These are phyloP conservation scores for Noctua comes DNA, from an alignment of 2,888 invertebrate species.

Conservation along the genomic window DNA sequence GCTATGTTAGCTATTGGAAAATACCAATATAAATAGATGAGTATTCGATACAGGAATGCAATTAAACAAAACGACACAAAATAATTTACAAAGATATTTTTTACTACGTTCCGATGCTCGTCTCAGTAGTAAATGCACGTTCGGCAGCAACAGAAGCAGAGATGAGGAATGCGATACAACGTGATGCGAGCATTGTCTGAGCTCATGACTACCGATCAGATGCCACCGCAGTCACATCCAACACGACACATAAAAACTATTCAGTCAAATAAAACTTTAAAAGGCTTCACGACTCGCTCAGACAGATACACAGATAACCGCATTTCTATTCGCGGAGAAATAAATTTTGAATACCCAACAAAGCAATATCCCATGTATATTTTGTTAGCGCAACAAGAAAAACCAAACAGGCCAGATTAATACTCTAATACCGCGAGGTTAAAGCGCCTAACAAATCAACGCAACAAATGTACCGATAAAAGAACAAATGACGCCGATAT, in stretches of 20 bases:
- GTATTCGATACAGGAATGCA: conserved; percentile 24
- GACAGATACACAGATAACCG: conserved; percentile 65
- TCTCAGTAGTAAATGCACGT: conserved; percentile 66
- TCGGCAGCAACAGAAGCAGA: conserved; percentile 72
- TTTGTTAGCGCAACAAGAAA: conserved; percentile 63
- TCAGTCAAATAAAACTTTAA: conserved; percentile 63
- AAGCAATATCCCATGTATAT: conserved; percentile 54
- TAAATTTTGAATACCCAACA: conserved; percentile 56
- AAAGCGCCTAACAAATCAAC: conserved; percentile 88
- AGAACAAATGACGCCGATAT: conserved; percentile 88
- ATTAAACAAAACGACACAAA: conserved; percentile 32
- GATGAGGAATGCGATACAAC: conserved; percentile 80
- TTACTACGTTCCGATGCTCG: conserved; percentile 53
- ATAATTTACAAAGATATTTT: conserved; percentile 36
- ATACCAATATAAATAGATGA: background rate
- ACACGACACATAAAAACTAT: conserved; percentile 69
- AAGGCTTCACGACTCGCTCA: conserved; percentile 58
- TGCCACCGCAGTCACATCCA: conserved; percentile 68
- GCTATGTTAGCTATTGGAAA: conserved; percentile 1
- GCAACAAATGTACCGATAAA: conserved; percentile 88
- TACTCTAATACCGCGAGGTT: conserved; percentile 80
- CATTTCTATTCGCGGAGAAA: conserved; percentile 60
- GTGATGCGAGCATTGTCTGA: conserved; percentile 78
- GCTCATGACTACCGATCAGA: conserved; percentile 74
- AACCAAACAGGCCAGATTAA: conserved; percentile 74